Base-by-base conservation (phyloP, 2,113 vertebrate genomes). In the Melanostigma gelatinosum region DNA sequence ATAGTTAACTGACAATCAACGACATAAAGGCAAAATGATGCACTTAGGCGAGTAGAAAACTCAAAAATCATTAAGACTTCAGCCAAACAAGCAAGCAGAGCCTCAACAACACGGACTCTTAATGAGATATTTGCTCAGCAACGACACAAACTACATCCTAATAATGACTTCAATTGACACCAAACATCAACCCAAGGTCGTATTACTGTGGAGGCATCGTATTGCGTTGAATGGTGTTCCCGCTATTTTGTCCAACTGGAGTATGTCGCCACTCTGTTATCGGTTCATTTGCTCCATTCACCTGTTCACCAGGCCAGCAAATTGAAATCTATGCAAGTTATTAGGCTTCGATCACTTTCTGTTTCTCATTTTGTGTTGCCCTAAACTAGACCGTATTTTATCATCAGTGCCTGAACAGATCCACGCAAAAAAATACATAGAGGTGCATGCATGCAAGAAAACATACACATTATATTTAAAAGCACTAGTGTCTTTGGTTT, bases 291-390 rank as follows among this genome's bases (percentile, higher is more conserved):
- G 38, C 75, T 88, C 55, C 57, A 50, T 58, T 84, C 77, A 38
- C 72, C 67, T 75, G 83, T 77, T 83, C 83, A 87, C 40, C 80
- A 34, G 75, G 36, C 71, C 85, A 82, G 85, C 70, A 86, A 90
- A 88, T 87, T 83, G 86, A 86, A 88, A 88, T 88, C 84, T 72
- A 90, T 86, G 79, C 85, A 83, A 67, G 75, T 71, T 86, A 86
- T 86, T 82, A 80, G 69, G 65, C 76, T 85, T 80, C 86, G 76
- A 88, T 78, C 79, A 54, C 13, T 40, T 74, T 79, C 58, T 58
- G n/a, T 50, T 85, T 77, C 77, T 75, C 63, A 72, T 55, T 75
- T 52, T 20, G 54, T 24, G 52, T 85, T 48, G 48, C 75, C 24
- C 63, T 81, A 16, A 65, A 80, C 34, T 64, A 24, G 48, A 68